These are phyloP conservation scores for Orchesellides sinensis DNA, from an alignment of 2,888 invertebrate genomes.

Conservation along the genomic window DNA sequence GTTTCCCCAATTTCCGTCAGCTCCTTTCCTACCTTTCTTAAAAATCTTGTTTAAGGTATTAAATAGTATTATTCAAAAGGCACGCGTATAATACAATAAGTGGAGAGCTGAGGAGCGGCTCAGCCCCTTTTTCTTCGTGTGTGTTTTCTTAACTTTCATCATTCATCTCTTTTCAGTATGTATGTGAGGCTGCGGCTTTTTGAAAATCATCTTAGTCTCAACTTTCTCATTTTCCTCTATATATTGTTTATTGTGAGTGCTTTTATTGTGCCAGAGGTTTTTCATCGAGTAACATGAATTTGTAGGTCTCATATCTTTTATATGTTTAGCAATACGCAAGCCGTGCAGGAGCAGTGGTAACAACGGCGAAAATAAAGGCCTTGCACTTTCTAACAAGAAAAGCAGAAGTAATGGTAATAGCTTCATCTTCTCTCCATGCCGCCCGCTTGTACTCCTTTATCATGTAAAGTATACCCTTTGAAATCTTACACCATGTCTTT, in stretches of 20 bases:
- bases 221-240: not conserved
- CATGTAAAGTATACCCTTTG: slow-evolving; percentile 12
- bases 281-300: slow-evolving; percentile 25
- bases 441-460: too few relatives aligned
- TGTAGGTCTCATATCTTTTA: slow-evolving; percentile 1
- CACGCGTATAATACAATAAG: too few relatives aligned
- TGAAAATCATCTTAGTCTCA: not conserved
- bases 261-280: slow-evolving; percentile 18
- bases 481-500: slow-evolving; percentile 4
- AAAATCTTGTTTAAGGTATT: not conserved
- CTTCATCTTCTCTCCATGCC: slow-evolving; percentile 5
- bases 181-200: not conserved
- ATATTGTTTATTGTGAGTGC: not conserved
- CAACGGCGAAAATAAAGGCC: not conserved
- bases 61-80: slow-evolving; percentile 29
- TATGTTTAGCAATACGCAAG: slow-evolving; percentile 8
- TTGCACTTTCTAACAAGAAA: slow-evolving; percentile 7
- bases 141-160: not conserved
- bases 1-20: slow-evolving; percentile 32
- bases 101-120: too few relatives aligned
- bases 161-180: not conserved
- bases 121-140: slow-evolving; percentile 6
- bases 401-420: slow-evolving; percentile 22
- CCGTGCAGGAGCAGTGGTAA: not conserved
- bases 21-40: slow-evolving; percentile 7